Conservation (phyloP, 1,140 invertebrate species). For the Drosophila oshimai region DNA sequence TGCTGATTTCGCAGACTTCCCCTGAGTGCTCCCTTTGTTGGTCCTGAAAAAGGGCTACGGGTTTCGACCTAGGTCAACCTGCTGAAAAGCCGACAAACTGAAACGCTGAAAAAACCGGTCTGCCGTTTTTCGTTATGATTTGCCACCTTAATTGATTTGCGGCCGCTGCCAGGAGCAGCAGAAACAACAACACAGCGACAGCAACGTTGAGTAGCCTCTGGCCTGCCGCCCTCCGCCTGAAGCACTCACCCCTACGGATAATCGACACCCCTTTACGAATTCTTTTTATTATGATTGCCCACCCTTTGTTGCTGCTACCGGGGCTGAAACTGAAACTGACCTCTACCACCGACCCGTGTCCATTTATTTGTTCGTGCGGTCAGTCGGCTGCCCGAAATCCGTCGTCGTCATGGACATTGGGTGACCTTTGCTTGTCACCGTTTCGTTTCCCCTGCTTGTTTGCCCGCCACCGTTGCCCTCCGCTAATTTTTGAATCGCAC, state of each 20-base stretch:
- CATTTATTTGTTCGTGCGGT: slow-evolving; percentile 72
- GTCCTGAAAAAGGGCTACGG: neutral
- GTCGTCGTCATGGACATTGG: slow-evolving; percentile 71
- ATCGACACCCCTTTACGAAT: slow-evolving; percentile 52
- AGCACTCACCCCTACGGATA: slow-evolving; percentile 22
- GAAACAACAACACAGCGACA: slow-evolving; percentile 22
- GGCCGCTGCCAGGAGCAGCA: slow-evolving; percentile 35
- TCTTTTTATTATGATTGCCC: slow-evolving; percentile 43
- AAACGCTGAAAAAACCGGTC: slow-evolving; percentile 22
- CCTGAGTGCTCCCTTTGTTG: neutral
- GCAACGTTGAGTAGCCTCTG: slow-evolving; percentile 34
- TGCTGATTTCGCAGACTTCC: slow-evolving; percentile 31
- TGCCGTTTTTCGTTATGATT: slow-evolving; percentile 20
- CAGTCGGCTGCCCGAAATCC: slow-evolving; percentile 25
- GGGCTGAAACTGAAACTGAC: slow-evolving; percentile 63
- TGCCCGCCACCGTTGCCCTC: neutral
- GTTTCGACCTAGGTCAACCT: slow-evolving; percentile 55
- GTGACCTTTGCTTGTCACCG: slow-evolving; percentile 69
- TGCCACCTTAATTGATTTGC: slow-evolving; percentile 71
- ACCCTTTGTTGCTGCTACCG: slow-evolving; percentile 29
- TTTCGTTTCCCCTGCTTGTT: neutral
- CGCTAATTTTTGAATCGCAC: slow-evolving; percentile 39
- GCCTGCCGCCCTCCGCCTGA: slow-evolving; percentile 1
- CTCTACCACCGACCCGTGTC: slow-evolving; percentile 61
- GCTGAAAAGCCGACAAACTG: slow-evolving; percentile 34